These are phyloP conservation scores for Hydropotes inermis DNA, from an alignment of 2,113 vertebrate genomes.

Conservation along the genomic window DNA sequence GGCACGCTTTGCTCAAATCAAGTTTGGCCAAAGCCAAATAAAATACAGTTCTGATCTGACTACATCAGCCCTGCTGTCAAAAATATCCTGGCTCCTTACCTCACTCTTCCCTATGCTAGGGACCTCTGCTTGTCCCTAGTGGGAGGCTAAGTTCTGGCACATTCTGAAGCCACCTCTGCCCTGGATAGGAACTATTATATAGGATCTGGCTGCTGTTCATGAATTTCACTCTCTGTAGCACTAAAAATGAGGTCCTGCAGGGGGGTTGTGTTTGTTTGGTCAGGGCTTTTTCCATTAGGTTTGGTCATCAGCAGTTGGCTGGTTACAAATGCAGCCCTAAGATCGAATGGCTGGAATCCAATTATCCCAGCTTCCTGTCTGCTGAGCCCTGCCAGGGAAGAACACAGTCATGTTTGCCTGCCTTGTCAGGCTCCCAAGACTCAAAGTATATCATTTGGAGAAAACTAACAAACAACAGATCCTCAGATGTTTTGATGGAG, in stretches of 20 bases:
- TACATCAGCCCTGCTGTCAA: background rate
- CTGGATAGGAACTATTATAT: background rate
- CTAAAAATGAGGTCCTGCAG: background rate
- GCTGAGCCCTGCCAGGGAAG: constrained; percentile 32
- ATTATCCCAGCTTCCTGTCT: constrained; percentile 63
- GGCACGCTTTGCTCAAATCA: background rate
- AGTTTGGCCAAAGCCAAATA: background rate
- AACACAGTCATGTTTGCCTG: background rate
- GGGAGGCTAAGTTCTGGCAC: background rate
- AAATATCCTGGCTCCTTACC: background rate
- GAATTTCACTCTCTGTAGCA: background rate
- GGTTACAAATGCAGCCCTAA: constrained; percentile 47
- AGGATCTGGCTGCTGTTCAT: background rate
- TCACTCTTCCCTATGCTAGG: background rate
- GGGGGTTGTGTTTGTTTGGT: constrained; percentile 22
- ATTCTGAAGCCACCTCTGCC: background rate
- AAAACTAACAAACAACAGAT: constrained; percentile 31
- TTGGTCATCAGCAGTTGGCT: constrained; percentile 57
- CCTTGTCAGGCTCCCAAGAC: constrained; percentile 2
- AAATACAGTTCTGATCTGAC: background rate
- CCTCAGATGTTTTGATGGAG: background rate
- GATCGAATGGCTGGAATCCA: constrained; percentile 60
- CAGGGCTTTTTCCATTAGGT: constrained; percentile 54
- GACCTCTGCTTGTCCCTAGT: background rate
- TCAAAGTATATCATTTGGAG: constrained; percentile 13